Conservation (phyloP, 2,113 vertebrate species). For the Tylochromis polylepis region DNA sequence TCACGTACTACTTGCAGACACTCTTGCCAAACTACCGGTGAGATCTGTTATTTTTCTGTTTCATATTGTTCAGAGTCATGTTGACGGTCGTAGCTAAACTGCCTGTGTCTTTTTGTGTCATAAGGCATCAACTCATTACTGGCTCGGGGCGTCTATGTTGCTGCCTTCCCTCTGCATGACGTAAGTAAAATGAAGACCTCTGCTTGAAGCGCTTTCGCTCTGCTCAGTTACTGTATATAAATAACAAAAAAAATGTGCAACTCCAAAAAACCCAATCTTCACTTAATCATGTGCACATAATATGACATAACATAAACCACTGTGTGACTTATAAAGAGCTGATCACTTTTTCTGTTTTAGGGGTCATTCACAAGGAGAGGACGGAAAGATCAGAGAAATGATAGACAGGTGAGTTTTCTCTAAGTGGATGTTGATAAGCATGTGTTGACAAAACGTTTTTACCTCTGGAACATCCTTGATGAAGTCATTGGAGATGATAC, state of each 20-base stretch:
- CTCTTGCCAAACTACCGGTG: conserved; percentile 90
- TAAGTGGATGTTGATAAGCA: background rate
- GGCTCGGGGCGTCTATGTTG: conserved; percentile 87
- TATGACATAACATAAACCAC: background rate
- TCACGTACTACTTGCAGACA: conserved; percentile 83
- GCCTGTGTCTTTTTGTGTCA: background rate
- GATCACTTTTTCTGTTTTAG: conserved; percentile 55
- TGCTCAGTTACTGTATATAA: background rate
- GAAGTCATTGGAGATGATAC: background rate
- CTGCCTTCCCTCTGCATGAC: conserved; percentile 94
- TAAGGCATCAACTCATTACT: conserved; percentile 90
- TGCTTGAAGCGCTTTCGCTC: background rate
- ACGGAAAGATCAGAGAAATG: conserved; percentile 80
- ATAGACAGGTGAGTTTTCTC: conserved; percentile 82
- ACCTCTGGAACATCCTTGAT: no score
- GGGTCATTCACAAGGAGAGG: conserved; percentile 83
- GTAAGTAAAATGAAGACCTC: conserved; percentile 71
- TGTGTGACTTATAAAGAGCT: background rate
- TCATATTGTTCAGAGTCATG: background rate
- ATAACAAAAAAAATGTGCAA: background rate
- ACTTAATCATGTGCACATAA: background rate
- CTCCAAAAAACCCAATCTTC: background rate
- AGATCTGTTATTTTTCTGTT: conserved; percentile 37
- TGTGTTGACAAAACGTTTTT: background rate
- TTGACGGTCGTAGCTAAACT: background rate